Evolutionary conservation across 1,140 invertebrate genomes (phyloP).

Genomic region (Ceratoteleas bidentatus): DNA sequence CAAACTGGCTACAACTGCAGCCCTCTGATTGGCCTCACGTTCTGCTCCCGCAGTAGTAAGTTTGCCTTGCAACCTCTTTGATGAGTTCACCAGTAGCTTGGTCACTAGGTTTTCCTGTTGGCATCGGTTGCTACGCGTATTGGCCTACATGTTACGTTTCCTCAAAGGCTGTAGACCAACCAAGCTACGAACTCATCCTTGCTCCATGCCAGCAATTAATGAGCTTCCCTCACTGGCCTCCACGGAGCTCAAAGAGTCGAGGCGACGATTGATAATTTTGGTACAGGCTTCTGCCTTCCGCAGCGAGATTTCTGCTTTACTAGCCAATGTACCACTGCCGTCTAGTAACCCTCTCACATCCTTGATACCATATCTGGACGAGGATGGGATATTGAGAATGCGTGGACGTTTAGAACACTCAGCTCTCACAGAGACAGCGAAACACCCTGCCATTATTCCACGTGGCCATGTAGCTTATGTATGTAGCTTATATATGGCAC

Average conservation of each 20-base stretch:
- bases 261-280: neutral
- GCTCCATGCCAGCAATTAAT: neutral
- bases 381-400: neutral
- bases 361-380: neutral
- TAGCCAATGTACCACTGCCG: neutral
- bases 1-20: neutral
- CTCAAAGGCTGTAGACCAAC: neutral
- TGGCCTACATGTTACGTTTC: neutral
- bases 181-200: neutral
- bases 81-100: neutral
- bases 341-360: neutral
- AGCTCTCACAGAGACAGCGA: neutral
- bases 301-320: neutral
- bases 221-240: neutral
- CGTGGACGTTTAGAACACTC: neutral
- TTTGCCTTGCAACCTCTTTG: too few relatives aligned
- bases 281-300: neutral
- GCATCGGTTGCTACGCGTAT: neutral
- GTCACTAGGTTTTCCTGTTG: neutral
- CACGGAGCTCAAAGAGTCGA: neutral
- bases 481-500: too few relatives aligned
- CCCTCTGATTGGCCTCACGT: neutral
- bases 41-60: too few relatives aligned
- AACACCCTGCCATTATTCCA: constrained; percentile 6
- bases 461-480: neutral